Evolutionary conservation across 2,888 invertebrate genomes (phyloP).

Genomic region (Drosophila barbarae): DNA sequence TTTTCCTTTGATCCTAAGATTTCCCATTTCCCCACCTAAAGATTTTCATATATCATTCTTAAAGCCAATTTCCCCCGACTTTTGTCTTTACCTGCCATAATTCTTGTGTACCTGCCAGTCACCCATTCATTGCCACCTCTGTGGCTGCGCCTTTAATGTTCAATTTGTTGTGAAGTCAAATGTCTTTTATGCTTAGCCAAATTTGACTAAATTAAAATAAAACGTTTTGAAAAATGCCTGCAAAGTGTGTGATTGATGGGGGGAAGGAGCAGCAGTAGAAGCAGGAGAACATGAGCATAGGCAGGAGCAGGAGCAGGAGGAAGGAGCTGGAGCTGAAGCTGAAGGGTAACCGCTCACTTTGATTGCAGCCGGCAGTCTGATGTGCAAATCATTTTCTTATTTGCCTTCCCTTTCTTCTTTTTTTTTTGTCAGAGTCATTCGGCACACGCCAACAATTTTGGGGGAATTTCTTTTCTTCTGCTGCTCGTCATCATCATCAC

Average conservation of each 20-base stretch:
- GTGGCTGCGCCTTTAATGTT: not conserved
- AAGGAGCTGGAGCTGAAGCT: not conserved
- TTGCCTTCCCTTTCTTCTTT: slow-evolving; percentile 15
- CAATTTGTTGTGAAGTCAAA: slow-evolving; percentile 22
- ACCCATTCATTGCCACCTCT: not conserved
- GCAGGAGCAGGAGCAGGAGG: not conserved
- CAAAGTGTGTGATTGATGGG: slow-evolving; percentile 25
- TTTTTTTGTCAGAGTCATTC: slow-evolving; percentile 31
- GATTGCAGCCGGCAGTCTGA: slow-evolving; percentile 50
- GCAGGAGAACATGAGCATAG: not conserved
- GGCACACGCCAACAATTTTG: slow-evolving; percentile 22
- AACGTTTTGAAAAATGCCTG: slow-evolving; percentile 26
- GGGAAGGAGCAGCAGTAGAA: not conserved
- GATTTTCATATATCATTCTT: slow-evolving; percentile 1
- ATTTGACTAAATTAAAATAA: slow-evolving; percentile 33
- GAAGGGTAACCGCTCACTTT: slow-evolving; percentile 49
- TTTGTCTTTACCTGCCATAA: not conserved
- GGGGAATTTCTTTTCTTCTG: slow-evolving; percentile 19
- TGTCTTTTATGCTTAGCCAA: slow-evolving; percentile 17
- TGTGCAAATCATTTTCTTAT: slow-evolving; percentile 39
- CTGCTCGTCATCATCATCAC: slow-evolving; percentile 18
- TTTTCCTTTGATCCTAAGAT: not conserved
- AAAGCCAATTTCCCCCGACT: slow-evolving; percentile 16
- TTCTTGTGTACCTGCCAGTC: not conserved
- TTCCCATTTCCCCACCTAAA: too few species aligned